These are phyloP conservation scores for Rhagonycha fulva DNA, from an alignment of 2,888 invertebrate genomes.

Conservation along the genomic window DNA sequence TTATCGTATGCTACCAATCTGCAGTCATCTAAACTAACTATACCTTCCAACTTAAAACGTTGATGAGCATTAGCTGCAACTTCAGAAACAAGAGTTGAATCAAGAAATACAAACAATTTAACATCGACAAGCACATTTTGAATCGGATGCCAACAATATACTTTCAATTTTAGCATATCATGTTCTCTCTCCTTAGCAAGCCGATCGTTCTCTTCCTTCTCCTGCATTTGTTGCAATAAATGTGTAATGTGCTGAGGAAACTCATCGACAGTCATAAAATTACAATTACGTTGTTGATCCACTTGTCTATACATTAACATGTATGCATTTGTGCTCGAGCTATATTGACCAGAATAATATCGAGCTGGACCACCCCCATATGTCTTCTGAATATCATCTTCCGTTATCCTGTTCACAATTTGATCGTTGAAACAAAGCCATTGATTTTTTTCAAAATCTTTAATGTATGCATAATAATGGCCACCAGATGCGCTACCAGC, in stretches of 20 bases:
- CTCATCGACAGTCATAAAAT: conserved; percentile 67
- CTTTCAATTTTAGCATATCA: conserved; percentile 65
- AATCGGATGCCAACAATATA: conserved; percentile 67
- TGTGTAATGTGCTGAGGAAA: conserved; percentile 76
- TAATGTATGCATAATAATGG: conserved; percentile 91
- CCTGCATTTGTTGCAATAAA: conserved; percentile 66
- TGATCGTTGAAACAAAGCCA: conserved; percentile 93
- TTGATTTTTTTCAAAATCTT: conserved; percentile 72
- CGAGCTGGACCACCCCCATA: conserved; percentile 74
- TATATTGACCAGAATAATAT: conserved; percentile 75
- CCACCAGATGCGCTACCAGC: conserved; percentile 89
- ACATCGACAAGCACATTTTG: conserved; percentile 59
- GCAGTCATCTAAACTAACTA: conserved; percentile 67
- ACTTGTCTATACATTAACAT: conserved; percentile 89
- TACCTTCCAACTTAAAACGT: conserved; percentile 61
- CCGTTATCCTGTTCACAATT: conserved; percentile 71
- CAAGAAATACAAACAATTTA: conserved; percentile 63
- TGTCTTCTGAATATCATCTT: conserved; percentile 80
- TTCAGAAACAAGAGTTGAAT: conserved; percentile 61
- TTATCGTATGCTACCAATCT: conserved; percentile 74
- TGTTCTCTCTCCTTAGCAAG: conserved; percentile 64
- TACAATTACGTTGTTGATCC: conserved; percentile 64
- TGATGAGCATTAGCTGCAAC: conserved; percentile 64
- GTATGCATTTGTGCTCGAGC: conserved; percentile 85
- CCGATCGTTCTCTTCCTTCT: conserved; percentile 68